Base-by-base conservation (phyloP, 2,888 invertebrate species). In the Nebria salina region DNA sequence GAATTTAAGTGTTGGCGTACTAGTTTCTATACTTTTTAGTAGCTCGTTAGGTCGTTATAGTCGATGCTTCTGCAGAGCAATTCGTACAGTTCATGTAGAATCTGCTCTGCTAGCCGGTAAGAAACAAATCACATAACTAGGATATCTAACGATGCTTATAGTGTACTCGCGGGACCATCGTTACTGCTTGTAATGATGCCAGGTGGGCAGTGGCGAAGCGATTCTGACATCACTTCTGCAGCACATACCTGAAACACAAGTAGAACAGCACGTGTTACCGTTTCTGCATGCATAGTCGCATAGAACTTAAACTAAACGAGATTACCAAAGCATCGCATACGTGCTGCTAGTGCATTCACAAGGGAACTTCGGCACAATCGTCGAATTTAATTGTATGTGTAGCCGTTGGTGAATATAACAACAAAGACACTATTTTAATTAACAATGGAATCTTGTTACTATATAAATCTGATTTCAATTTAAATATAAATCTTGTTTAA, bases 41-140 rank as follows among this genome's bases (percentile, higher is more conserved):
- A 34, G 70, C 70, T 70, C 70, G 70, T 34, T 20, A 13, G 13
- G 70, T 70, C 70, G 70, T 70, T 70, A 70, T 70, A 54, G 54
- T 13, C 8, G 13, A 11, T 54, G 54, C 7, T 54, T 11, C 11
- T 54, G 54, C 54, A 54, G 7, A 25, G 70, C 70, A 70, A 70
- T 1, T 70, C 6, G 70, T 26, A 54, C 54, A 25, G 70, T 25
- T 70, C 70, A 26, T 26, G 70, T 54, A 13, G 70, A 70, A 70
- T 70, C 70, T 70, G 70, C 70, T 70, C 70, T 26, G 70, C 13
- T 20, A 7, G 25, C 15, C 42, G 25, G 75, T 64, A 26, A 54
- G 64, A 75, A 75, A 75, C 75, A 75, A 75, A 75, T 75, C 75
- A 75, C 54, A 75, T 43, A 64, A 42, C 64, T 64, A 64, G 75